These are phyloP conservation scores for Catharus fuscescens DNA, from an alignment of 2,113 vertebrate genomes.

Conservation along the genomic window DNA sequence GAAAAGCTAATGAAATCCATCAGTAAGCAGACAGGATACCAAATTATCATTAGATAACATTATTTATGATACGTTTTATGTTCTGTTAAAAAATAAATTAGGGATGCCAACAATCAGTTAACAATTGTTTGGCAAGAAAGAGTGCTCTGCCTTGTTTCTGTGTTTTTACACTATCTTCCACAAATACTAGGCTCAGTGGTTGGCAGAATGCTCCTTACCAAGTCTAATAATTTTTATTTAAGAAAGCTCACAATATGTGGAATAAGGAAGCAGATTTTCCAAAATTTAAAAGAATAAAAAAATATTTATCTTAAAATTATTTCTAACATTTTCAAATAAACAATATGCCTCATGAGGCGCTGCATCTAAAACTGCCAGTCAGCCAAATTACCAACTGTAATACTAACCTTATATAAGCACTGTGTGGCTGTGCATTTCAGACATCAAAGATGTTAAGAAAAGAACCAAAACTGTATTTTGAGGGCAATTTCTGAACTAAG, in stretches of 20 bases:
- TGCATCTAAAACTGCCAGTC: slow-evolving; percentile 55
- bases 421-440: slow-evolving; percentile 55
- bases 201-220: background rate
- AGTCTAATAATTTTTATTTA: slow-evolving; percentile 14
- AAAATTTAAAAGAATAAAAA: slow-evolving; percentile 22
- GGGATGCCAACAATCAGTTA: slow-evolving; percentile 11
- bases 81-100: slow-evolving; percentile 32
- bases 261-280: slow-evolving; percentile 34
- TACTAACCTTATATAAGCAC: slow-evolving; percentile 37
- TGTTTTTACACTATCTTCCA: background rate
- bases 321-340: slow-evolving; percentile 52
- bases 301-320: slow-evolving; percentile 61
- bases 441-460: slow-evolving; percentile 58
- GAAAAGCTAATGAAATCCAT: slow-evolving; percentile 16
- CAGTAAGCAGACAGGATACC: background rate
- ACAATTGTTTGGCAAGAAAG: background rate
- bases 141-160: background rate
- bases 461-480: slow-evolving; percentile 68
- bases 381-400: slow-evolving; percentile 48
- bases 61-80: slow-evolving; percentile 1
- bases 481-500: slow-evolving; percentile 61
- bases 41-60: background rate
- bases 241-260: background rate
- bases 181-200: background rate
- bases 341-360: background rate